Base-by-base conservation (phyloP, 2,797 vertebrate genomes). In the Scarus forsteni region DNA sequence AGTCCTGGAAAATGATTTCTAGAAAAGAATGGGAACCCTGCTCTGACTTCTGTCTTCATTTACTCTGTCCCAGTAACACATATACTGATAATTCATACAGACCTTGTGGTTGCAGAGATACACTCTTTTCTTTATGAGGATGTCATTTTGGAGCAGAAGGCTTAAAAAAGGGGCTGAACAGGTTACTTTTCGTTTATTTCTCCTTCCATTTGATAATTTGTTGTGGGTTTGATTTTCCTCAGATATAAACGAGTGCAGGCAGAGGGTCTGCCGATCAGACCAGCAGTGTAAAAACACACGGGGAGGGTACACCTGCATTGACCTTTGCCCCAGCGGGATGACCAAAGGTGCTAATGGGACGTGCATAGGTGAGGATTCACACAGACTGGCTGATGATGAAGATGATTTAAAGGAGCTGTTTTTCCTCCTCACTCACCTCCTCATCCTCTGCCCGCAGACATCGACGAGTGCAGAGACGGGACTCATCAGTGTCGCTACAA, bases 181-280 rank as follows among this genome's bases (percentile, higher is more conserved):
- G n/a, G n/a, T n/a, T n/a, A n/a, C n/a, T n/a, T n/a, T n/a, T n/a
- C n/a, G n/a, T 27, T 27, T 27, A 27, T 27, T 27, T 2, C 4
- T 27, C 27, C 4, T 27, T 27, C 27, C 27, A 27, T 27, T 27
- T 27, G 27, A 27, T 27, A 27, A 27, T 27, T 27, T 27, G 27
- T 27, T 2, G 27, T 27, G 27, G 27, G 4, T 27, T 2, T 27
- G 27, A 4, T 27, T 27, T 27, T 4, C 27, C 4, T 27, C 83
- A 99, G 98, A 99, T 75, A 93, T 99, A 81, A 99, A 99, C 0
- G 98, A 99, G 80, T 99, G 98, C 90, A 94, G 95, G 65, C 97
- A 99, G 90, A 94, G 94, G 0, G 96, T 97, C 7, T 99, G 98
- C 89, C 95, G 97, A 57, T 94, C 93, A 5, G 97, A 98, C 73